These are phyloP conservation scores for Natrix natrix DNA, from an alignment of 2,797 vertebrate species.

Conservation along the genomic window DNA sequence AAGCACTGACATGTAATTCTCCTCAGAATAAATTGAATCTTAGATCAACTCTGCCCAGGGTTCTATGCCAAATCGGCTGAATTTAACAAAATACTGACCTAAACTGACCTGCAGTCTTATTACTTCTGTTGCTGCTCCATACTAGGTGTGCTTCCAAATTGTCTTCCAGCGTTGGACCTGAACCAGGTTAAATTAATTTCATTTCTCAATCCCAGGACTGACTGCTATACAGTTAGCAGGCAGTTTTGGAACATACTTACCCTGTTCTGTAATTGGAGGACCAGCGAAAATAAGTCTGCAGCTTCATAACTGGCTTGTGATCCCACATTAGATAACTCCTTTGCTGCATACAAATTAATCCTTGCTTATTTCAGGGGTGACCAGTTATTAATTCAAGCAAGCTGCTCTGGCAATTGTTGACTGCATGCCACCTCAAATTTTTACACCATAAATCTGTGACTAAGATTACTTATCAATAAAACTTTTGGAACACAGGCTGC, in stretches of 20 bases:
- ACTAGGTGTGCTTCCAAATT: not conserved
- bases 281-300: not conserved
- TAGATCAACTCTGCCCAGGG: not conserved
- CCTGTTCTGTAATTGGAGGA: not conserved
- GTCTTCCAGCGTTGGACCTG: not conserved
- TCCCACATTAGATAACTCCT: not conserved
- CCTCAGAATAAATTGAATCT: not conserved
- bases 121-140: not conserved
- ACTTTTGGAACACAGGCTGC: not conserved
- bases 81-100: not conserved
- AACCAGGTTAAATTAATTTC: not conserved
- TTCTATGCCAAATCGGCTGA: not conserved
- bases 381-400: not conserved
- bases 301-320: not conserved
- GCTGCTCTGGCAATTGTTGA: not conserved
- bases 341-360: not conserved
- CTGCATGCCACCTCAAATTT: not conserved
- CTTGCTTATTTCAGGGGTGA: not conserved
- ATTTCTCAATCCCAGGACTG: not conserved
- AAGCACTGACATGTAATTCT: not conserved
- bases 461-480: not conserved
- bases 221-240: not conserved
- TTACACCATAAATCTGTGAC: not conserved
- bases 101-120: not conserved
- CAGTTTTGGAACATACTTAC: not conserved